phyloP scores from a whole-genome alignment of 2,888 invertebrate species.

The Encarsia formosa region DNA sequence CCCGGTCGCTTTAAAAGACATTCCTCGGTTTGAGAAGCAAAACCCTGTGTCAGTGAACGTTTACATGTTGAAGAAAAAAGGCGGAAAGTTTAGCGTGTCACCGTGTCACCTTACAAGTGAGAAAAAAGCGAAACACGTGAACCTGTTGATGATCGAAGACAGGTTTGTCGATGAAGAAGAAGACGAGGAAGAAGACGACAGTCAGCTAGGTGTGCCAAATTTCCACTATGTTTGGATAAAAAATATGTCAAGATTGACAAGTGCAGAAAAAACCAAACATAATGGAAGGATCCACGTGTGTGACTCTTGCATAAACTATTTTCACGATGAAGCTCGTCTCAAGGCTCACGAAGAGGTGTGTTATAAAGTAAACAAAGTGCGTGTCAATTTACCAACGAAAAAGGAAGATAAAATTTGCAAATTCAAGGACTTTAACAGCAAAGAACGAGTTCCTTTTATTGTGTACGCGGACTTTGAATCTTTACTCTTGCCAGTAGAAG shows the following conservation, averaged over 20 bases:
- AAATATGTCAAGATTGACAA: conserved; percentile 22
- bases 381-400: conserved; percentile 1
- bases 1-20: no score
- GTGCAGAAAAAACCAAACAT: conserved; percentile 4
- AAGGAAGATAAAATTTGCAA: conserved; percentile 8
- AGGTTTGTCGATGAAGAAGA: conserved; percentile 27
- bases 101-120: no score
- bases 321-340: conserved; percentile 6
- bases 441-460: conserved; percentile 11
- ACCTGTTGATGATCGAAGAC: no score
- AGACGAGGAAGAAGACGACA: conserved; percentile 17
- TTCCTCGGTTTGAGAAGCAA: no score
- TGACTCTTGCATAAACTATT: conserved; percentile 29
- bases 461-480: conserved; percentile 24
- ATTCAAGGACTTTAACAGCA: conserved; percentile 16
- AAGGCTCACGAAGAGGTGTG: conserved; percentile 14
- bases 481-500: conserved; percentile 6
- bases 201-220: not conserved
- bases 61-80: no score
- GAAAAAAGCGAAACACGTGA: no score
- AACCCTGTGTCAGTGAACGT: no score
- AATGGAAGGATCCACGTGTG: conserved; percentile 6
- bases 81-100: no score
- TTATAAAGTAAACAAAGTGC: conserved; percentile 2
- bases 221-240: conserved; percentile 8